phyloP scores from a whole-genome alignment of 2,113 vertebrate species.

The Urocitellus parryii region DNA sequence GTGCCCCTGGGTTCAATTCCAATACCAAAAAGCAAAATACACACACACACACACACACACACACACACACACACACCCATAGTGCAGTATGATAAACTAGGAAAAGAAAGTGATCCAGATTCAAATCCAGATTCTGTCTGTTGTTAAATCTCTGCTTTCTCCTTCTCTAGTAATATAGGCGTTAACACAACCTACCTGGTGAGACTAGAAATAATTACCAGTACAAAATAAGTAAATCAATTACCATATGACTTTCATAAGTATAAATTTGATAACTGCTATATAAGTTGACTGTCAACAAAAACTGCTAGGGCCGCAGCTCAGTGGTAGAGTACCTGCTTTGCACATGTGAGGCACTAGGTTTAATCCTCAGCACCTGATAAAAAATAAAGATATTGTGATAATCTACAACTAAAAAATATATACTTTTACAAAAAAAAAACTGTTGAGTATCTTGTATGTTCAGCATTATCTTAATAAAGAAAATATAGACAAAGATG shows the following conservation, averaged over 20 bases:
- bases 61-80: background rate
- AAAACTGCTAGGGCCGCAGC: background rate
- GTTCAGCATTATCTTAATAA: background rate
- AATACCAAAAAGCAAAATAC: no score
- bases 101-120: background rate
- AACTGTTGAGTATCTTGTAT: background rate
- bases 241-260: conserved; percentile 1
- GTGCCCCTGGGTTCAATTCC: no score
- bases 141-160: background rate
- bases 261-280: background rate
- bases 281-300: background rate
- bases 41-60: no score
- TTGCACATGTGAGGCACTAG: no score
- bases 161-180: background rate
- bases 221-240: background rate
- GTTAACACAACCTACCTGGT: background rate
- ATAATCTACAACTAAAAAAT: no score
- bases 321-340: no score
- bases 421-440: no score
- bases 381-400: no score
- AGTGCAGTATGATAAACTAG: background rate
- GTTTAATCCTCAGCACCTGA: no score
- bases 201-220: background rate
- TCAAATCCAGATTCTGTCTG: background rate
- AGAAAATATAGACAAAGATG: background rate